phyloP scores from a whole-genome alignment of 1,140 invertebrate species.

The Olivierus martensii region DNA sequence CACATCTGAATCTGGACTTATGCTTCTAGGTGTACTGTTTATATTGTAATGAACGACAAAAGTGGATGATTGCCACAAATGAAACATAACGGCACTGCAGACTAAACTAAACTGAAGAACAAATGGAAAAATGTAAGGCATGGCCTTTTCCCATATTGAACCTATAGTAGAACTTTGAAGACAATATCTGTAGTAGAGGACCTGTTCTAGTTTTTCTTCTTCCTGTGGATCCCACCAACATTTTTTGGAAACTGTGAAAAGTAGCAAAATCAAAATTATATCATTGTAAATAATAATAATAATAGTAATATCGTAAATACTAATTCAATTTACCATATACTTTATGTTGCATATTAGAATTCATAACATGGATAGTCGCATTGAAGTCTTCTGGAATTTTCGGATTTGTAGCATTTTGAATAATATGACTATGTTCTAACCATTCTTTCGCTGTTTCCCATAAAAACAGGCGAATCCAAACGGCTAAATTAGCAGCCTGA shows the following conservation, averaged over 20 bases:
- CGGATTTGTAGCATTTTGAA: conserved; percentile 2
- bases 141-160: conserved; percentile 42
- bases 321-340: conserved; percentile 10
- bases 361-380: conserved; percentile 10
- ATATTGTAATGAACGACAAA: neutral
- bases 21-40: neutral
- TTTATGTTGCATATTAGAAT: conserved; percentile 9
- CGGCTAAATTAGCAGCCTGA: conserved; percentile 42
- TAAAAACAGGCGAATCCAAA: conserved; percentile 44
- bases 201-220: conserved; percentile 35
- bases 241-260: conserved; percentile 13
- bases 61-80: conserved; percentile 36
- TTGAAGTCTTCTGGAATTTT: conserved; percentile 13
- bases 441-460: conserved; percentile 37
- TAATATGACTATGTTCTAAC: conserved; percentile 20
- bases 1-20: neutral
- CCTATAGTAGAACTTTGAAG: conserved; percentile 44
- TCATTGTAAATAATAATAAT: neutral
- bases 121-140: conserved; percentile 46
- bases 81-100: conserved; percentile 44
- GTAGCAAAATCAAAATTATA: neutral
- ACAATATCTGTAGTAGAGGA: conserved; percentile 40
- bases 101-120: conserved; percentile 41
- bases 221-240: conserved; percentile 15
- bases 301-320: neutral